A percentile compares a stretch with the other conserved stretches of the same genome.
These are phyloP conservation scores for Sebastes vulpes DNA, from an alignment of 2,797 vertebrate species.

Conservation along the genomic window DNA sequence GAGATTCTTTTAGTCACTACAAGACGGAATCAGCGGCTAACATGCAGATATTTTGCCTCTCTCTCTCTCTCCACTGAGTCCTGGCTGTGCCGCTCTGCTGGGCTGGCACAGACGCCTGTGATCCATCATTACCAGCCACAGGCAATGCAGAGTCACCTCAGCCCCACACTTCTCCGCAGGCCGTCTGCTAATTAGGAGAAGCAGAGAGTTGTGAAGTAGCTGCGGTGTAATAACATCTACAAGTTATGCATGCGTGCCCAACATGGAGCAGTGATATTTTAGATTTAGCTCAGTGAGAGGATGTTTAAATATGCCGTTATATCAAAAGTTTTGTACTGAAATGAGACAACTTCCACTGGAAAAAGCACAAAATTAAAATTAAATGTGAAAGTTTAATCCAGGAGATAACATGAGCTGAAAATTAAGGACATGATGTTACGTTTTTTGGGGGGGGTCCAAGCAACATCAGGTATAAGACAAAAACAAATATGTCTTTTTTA, in stretches of 20 bases:
- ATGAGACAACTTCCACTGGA: slow-evolving; percentile 10
- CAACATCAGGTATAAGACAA: background rate
- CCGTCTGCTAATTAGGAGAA: slow-evolving; percentile 68
- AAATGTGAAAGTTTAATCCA: background rate
- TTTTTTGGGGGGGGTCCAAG: background rate
- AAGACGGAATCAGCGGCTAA: slow-evolving; percentile 1
- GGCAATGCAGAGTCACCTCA: slow-evolving; percentile 65
- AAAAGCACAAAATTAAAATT: slow-evolving; percentile 1
- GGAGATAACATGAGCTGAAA: background rate
- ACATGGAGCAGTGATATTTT: slow-evolving; percentile 33
- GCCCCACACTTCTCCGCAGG: slow-evolving; percentile 55
- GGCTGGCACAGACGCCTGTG: slow-evolving; percentile 52
- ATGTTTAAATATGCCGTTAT: slow-evolving; percentile 35
- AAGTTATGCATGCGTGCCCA: slow-evolving; percentile 32
- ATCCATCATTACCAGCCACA: slow-evolving; percentile 68
- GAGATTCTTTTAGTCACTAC: background rate
- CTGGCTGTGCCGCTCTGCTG: slow-evolving; percentile 49
- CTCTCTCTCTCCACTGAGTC: background rate
- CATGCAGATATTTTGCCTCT: slow-evolving; percentile 36
- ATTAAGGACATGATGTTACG: background rate
- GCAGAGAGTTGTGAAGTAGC: slow-evolving; percentile 57
- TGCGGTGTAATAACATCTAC: slow-evolving; percentile 44
- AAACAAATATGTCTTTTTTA: background rate
- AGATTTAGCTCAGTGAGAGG: slow-evolving; percentile 25
- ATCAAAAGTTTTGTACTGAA: slow-evolving; percentile 46